Percentiles rank a stretch among this genome's conserved stretches.
Conservation (phyloP, 2,797 vertebrate species). For the Melanotaenia nigrans region DNA sequence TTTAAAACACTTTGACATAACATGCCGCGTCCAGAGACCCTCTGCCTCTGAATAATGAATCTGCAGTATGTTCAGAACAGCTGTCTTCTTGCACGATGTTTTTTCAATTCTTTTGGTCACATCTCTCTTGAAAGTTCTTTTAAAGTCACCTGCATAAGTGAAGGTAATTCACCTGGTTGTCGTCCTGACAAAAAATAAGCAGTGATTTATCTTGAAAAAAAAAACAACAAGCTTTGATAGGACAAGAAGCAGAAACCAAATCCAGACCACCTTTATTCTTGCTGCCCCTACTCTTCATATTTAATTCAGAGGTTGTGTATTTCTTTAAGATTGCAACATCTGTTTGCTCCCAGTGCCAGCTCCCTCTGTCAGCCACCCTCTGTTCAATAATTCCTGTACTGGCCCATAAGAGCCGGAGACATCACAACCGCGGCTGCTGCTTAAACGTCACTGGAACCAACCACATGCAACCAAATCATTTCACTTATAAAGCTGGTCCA, state of each 20-base stretch:
- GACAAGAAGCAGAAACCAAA: conserved; percentile 31
- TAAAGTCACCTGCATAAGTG: conserved; percentile 47
- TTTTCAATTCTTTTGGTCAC: conserved; percentile 47
- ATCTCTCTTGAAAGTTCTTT: conserved; percentile 33
- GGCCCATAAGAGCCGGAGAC: conserved; percentile 77
- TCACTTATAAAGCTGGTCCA: conserved; percentile 36
- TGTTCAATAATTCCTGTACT: conserved; percentile 83
- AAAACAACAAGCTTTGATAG: conserved; percentile 23
- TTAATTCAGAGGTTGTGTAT: conserved; percentile 83
- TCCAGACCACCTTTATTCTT: conserved; percentile 48
- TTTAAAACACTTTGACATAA: conserved; percentile 86
- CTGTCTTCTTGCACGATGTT: conserved; percentile 76
- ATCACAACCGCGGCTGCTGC: conserved; percentile 71
- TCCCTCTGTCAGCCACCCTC: conserved; percentile 80
- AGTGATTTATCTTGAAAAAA: conserved; percentile 22
- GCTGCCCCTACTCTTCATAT: conserved; percentile 76
- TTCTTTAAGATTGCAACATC: conserved; percentile 87
- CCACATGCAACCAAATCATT: conserved; percentile 47
- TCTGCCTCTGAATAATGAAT: conserved; percentile 84
- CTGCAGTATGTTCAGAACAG: conserved; percentile 84
- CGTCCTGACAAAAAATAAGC: conserved; percentile 34
- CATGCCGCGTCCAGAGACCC: conserved; percentile 76
- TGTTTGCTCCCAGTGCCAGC: conserved; percentile 82
- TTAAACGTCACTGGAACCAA: conserved; percentile 73
- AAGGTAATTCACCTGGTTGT: conserved; percentile 44